Conservation (phyloP, 2,113 vertebrate species). For the Mohoua ochrocephala region DNA sequence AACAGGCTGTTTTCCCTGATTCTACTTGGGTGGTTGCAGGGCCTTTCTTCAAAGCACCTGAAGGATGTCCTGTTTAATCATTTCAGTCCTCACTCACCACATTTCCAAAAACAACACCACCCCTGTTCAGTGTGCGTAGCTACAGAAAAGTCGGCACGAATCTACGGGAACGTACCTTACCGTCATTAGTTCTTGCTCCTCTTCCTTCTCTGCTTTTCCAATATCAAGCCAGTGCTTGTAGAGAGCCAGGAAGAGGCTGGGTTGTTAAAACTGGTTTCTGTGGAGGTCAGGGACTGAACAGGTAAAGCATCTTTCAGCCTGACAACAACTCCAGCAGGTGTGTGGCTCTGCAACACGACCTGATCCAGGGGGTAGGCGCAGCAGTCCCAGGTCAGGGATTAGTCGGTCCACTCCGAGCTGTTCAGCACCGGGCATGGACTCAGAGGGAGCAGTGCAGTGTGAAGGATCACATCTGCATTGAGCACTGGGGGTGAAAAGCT, state of each 20-base stretch:
- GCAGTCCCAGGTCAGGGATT: neutral
- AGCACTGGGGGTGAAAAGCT: neutral
- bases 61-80: neutral
- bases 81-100: neutral
- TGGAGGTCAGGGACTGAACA: neutral
- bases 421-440: neutral
- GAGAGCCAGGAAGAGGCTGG: neutral
- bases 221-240: neutral
- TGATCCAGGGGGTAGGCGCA: neutral
- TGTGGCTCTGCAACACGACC: neutral
- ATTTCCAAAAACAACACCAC: neutral
- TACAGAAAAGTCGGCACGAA: neutral
- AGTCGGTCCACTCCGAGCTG: neutral
- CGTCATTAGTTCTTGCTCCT: neutral
- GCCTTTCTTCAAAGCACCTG: neutral
- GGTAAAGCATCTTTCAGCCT: neutral
- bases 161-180: neutral
- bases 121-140: neutral
- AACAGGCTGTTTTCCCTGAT: neutral
- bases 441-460: neutral
- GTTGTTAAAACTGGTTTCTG: neutral
- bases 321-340: neutral
- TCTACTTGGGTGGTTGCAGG: neutral
- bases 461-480: neutral
- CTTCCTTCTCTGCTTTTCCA: neutral